Evolutionary conservation across 2,113 vertebrate species (phyloP), one percentile per base, ranked within the genome.

Genomic region (Peromyscus californicus): DNA sequence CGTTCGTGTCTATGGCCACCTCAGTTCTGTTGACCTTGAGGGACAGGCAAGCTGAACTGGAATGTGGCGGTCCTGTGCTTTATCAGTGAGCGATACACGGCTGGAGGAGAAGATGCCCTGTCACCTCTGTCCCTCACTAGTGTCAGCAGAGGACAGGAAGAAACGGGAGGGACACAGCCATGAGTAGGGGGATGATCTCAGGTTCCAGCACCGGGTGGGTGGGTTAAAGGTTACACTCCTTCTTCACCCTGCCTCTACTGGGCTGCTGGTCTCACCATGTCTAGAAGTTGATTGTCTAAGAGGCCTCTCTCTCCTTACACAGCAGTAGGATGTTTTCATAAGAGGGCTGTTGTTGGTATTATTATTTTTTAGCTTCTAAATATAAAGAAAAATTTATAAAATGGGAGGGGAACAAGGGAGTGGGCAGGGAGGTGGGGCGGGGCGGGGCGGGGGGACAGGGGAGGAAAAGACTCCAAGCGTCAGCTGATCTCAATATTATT

Each of bases 321-420:
- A 76, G 26, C 5, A 76, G 26, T 7, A 92, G 90, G 63, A 88
- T 48, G 24, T 92, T 57, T 91, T 89, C 74, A 78, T 63, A 87
- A 95, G 76, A 96, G 45, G 45, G 61, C 72, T 69, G 72, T 91
- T 96, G 94, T 92, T 93, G 42, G 54, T 36, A 57, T 69, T 95
- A 91, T 89, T 96, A 72, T 86, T 61, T 90, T 96, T 76, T 33
- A 17, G 84, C 90, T 93, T 94, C 95, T 61, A 57, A 97, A 97
- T 96, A 85, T 59, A 92, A 91, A 48, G 72, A 75, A 26, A 75
- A 76, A 33, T 75, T 84, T 94, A 74, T 82, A 89, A 76, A 74
- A 45, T 42, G 22, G 1, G 54, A 67, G 63, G 36, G 24, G 24
- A 4, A 33, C 12, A 24, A n/a, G n/a, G 31, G 5, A n/a, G 57